Evolutionary conservation across 1,140 invertebrate genomes (phyloP).

Genomic region (Psix sp.): DNA sequence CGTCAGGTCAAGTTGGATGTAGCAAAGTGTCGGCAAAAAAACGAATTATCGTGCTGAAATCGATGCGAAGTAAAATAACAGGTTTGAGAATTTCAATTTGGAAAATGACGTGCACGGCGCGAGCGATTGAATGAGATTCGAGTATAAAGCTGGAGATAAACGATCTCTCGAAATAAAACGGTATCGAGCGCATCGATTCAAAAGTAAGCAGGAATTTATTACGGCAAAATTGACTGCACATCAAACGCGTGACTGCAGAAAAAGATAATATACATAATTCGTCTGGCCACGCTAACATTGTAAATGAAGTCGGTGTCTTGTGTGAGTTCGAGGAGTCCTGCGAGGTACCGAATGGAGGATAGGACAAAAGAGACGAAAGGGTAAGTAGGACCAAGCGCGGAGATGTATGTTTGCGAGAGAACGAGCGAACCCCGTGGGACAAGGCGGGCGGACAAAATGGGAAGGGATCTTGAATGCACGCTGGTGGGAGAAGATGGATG

Average conservation of each 20-base stretch:
- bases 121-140: slow-evolving; percentile 31
- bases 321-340: slow-evolving; percentile 53
- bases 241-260: slow-evolving; percentile 66
- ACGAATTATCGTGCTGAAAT: slow-evolving; percentile 54
- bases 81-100: slow-evolving; percentile 46
- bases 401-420: slow-evolving; percentile 69
- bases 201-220: slow-evolving; percentile 5
- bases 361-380: slow-evolving; percentile 65
- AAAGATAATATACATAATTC: slow-evolving; percentile 64
- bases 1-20: slow-evolving; percentile 18
- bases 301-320: slow-evolving; percentile 69
- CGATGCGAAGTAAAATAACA: slow-evolving; percentile 42
- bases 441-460: slow-evolving; percentile 64
- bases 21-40: slow-evolving; percentile 34
- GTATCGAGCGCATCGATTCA: neutral
- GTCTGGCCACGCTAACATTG: slow-evolving; percentile 65
- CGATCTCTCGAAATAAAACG: slow-evolving; percentile 13
- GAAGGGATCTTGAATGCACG: slow-evolving; percentile 48
- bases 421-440: slow-evolving; percentile 60
- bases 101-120: slow-evolving; percentile 25
- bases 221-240: slow-evolving; percentile 3
- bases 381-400: slow-evolving; percentile 44
- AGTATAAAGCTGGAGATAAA: slow-evolving; percentile 10
- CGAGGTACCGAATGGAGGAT: slow-evolving; percentile 60
- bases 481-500: slow-evolving; percentile 74